These are phyloP conservation scores for Scaptomyza pallida DNA, from an alignment of 1,140 invertebrate species.

Conservation along the genomic window DNA sequence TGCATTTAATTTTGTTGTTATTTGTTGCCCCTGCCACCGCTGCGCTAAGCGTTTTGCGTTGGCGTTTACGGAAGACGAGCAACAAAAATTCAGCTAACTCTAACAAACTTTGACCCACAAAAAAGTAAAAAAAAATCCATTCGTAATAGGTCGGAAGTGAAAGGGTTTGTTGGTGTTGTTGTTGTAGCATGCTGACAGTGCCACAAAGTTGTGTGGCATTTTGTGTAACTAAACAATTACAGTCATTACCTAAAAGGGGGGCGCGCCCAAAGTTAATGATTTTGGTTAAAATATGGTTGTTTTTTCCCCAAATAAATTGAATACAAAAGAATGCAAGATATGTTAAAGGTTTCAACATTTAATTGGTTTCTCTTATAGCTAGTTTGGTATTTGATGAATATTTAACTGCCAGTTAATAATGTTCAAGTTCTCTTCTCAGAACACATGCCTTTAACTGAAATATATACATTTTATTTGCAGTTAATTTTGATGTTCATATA, in stretches of 20 bases:
- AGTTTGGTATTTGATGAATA: background rate
- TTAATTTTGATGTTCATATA: background rate
- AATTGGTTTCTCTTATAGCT: background rate
- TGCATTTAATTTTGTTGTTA: conserved; percentile 64
- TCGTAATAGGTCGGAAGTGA: conserved; percentile 69
- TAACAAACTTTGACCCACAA: conserved; percentile 73
- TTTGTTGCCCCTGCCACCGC: conserved; percentile 49
- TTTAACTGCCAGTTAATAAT: no score
- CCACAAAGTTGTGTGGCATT: conserved; percentile 18
- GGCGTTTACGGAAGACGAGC: conserved; percentile 11
- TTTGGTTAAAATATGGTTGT: conserved; percentile 15
- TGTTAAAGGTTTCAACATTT: background rate
- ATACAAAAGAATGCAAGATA: background rate
- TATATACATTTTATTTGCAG: no score
- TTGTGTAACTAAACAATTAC: conserved; percentile 34
- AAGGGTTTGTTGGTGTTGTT: conserved; percentile 54
- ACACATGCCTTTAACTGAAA: no score
- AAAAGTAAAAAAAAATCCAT: conserved; percentile 28
- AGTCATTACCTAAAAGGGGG: conserved; percentile 15
- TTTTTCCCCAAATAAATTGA: conserved; percentile 9
- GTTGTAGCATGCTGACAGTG: conserved; percentile 12
- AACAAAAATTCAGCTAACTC: conserved; percentile 42
- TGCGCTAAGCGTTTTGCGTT: conserved; percentile 54
- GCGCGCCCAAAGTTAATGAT: conserved; percentile 27
- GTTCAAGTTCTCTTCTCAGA: no score